These are phyloP conservation scores for Cryptomyrus ogoouensis DNA, from an alignment of 2,113 vertebrate genomes.

Conservation along the genomic window DNA sequence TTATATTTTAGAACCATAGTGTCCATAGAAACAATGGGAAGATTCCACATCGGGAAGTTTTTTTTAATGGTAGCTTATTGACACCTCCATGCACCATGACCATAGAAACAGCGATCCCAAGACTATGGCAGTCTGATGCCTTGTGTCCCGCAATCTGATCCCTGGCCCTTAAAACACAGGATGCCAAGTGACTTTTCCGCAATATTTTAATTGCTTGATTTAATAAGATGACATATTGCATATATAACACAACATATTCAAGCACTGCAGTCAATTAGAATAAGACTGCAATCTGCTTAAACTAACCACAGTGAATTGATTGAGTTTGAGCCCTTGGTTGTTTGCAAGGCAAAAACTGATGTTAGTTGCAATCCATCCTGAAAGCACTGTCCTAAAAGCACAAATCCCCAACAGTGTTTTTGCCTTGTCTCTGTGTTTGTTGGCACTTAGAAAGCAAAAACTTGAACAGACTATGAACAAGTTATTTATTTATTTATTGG, in stretches of 20 bases:
- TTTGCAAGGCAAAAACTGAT: not conserved
- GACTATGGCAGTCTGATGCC: not conserved
- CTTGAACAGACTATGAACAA: not conserved
- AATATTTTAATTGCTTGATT: not conserved
- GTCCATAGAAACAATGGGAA: not conserved
- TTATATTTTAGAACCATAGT: not conserved
- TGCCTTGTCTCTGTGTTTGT: not conserved
- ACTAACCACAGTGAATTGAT: not conserved
- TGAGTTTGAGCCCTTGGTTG: not conserved
- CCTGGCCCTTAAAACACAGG: not conserved
- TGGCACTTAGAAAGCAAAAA: not conserved
- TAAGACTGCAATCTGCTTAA: not conserved
- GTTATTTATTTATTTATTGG: not conserved
- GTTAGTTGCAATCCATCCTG: not conserved
- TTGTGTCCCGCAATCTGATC: not conserved
- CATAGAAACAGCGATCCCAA: not conserved
- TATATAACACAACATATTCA: not conserved
- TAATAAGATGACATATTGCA: not conserved
- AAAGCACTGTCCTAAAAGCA: not conserved
- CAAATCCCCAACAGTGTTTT: not conserved
- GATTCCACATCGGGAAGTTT: not conserved
- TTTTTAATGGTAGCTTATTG: not conserved
- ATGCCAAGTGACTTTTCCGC: not conserved
- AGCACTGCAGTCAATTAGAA: not conserved
- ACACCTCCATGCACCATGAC: not conserved